Evolutionary conservation across 2,888 invertebrate genomes (phyloP), one percentile per base, ranked within the genome.

Genomic region (Hirtodrosophila alboralis): DNA sequence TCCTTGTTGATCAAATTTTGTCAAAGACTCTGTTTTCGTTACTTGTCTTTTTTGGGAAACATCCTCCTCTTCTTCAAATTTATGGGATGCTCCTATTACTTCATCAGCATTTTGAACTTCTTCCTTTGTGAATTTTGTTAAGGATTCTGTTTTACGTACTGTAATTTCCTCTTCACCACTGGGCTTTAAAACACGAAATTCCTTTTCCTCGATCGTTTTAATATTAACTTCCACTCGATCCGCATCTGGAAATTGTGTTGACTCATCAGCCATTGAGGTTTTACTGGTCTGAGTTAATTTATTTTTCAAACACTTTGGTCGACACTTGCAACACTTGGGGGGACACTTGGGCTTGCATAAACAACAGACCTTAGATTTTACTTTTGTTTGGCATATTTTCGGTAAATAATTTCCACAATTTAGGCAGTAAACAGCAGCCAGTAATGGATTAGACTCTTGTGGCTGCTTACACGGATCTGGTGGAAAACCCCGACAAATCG

Each of bases 231-330:
- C 4, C 23, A 3, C 6, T 2, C 23, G 0, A 3, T 5, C 0
- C 1, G 10, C 28, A 7, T 43, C 60, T 10, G 59, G 61, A 23
- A 26, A 60, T 12, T 60, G 59, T 1, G 61, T 41, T 1, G 8
- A 9, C 10, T 61, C 34, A 51, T 60, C 51, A 12, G 21, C 9
- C n/a, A n/a, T n/a, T n/a, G n/a, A 0, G 3, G 3, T 1, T 1
- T 0, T 2, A 5, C 14, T 1, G 6, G 61, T 61, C 34, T 60
- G 61, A 6, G 13, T 1, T 1, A 8, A 4, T 13, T 60, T 60
- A 0, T 3, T 13, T 4, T 4, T n/a, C 33, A 4, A 21, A n/a
- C 0, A 1, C 0, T 13, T 23, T 13, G 16, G 1, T 27, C n/a
- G n/a, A n/a, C n/a, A n/a, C n/a, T n/a, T 41, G 18, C 3, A 18